These are phyloP conservation scores for Dinothrombium tinctorium DNA, from an alignment of 1,140 invertebrate genomes.

Conservation along the genomic window DNA sequence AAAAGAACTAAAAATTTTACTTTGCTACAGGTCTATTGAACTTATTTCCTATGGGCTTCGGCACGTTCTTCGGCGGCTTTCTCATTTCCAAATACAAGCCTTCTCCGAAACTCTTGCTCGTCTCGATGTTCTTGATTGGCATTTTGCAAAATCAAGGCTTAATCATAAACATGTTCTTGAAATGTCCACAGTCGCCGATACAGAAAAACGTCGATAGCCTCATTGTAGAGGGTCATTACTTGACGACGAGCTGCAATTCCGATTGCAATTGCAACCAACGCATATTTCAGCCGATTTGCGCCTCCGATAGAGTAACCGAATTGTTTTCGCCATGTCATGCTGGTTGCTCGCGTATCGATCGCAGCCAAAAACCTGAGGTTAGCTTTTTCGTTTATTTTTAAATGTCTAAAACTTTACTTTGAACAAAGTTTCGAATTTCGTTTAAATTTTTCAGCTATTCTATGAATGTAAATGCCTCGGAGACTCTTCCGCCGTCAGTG, in stretches of 20 bases:
- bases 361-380: not conserved
- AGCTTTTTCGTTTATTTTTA: not conserved
- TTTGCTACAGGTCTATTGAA: no score
- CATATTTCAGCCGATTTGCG: constrained; percentile 42
- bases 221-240: not conserved
- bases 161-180: not conserved
- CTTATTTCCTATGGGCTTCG: no score
- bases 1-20: no score
- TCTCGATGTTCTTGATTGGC: constrained; percentile 38
- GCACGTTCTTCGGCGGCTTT: no score
- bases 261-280: not conserved
- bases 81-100: no score
- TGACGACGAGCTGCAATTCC: not conserved
- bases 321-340: constrained; percentile 73
- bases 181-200: not conserved
- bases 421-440: constrained; percentile 1
- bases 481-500: no score
- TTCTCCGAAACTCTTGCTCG: no score
- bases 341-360: constrained; percentile 31
- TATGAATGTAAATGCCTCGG: no score
- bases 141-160: constrained; percentile 19
- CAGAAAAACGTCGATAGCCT: not conserved
- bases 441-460: no score
- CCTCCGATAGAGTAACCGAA: constrained; percentile 35
- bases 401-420: no score